Evolutionary conservation across 1,140 invertebrate genomes (phyloP).

Genomic region (Ips nitidus): DNA sequence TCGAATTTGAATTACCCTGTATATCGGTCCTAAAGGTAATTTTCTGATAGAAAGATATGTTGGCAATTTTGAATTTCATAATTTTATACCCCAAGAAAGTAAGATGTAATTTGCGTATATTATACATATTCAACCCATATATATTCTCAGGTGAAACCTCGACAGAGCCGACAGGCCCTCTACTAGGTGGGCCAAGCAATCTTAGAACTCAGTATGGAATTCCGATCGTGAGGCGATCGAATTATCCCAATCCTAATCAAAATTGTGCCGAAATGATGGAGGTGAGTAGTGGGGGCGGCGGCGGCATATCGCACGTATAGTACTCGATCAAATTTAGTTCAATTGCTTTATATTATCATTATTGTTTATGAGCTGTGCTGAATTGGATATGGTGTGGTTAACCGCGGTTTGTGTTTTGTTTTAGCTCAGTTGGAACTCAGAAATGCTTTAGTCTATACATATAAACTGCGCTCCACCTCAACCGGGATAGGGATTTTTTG

Average conservation of each 20-base stretch:
- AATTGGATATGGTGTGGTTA: neutral
- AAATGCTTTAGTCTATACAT: neutral
- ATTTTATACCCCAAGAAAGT: no score
- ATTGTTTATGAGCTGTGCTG: constrained; percentile 7
- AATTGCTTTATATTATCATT: neutral
- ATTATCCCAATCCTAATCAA: constrained; percentile 19
- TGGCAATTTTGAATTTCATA: no score
- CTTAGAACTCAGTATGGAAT: constrained; percentile 22
- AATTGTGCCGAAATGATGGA: constrained; percentile 43
- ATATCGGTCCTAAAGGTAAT: no score
- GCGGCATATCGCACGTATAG: constrained; percentile 42
- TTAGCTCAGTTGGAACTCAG: neutral
- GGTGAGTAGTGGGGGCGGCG: constrained; percentile 36
- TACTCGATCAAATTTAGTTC: constrained; percentile 15
- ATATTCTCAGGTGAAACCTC: constrained; percentile 5
- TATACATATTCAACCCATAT: no score
- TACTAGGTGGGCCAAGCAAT: neutral
- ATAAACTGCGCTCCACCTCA: neutral
- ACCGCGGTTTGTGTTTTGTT: neutral
- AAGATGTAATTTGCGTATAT: no score
- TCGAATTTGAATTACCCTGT: no score
- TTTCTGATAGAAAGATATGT: no score
- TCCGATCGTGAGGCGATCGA: constrained; percentile 17
- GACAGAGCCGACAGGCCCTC: constrained; percentile 2
- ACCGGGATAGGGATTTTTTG: neutral